These are phyloP conservation scores for Standfussiana lucernea DNA, from an alignment of 2,888 invertebrate species.

Conservation along the genomic window DNA sequence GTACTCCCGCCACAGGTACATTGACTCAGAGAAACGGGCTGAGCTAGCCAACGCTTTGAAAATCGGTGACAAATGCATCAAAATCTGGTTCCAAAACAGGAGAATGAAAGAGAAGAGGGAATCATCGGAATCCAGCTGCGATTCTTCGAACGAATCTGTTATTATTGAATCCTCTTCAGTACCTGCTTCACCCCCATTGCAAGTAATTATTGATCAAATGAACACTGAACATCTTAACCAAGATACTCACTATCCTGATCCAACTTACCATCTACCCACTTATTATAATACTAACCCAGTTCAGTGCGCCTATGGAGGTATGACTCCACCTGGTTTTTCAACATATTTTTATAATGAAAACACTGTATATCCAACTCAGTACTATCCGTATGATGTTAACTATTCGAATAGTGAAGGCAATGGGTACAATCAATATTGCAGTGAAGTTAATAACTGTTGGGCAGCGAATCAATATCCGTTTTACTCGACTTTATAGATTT, in stretches of 20 bases:
- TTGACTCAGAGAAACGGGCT: constrained; percentile 92
- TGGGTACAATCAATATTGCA: constrained; percentile 49
- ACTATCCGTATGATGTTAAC: constrained; percentile 69
- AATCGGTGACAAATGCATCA: constrained; percentile 93
- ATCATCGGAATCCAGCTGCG: constrained; percentile 76
- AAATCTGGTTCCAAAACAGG: constrained; percentile 96
- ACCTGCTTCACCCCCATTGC: constrained; percentile 24
- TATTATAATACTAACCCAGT: constrained; percentile 30
- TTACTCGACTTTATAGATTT: constrained; percentile 36
- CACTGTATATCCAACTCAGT: constrained; percentile 74
- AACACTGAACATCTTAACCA: constrained; percentile 15
- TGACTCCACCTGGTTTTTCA: constrained; percentile 11
- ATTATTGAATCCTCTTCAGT: constrained; percentile 50
- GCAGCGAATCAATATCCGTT: constrained; percentile 37
- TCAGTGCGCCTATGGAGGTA: constrained; percentile 6
- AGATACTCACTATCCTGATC: constrained; percentile 21
- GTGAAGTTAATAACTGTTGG: constrained; percentile 44
- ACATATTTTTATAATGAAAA: constrained; percentile 63
- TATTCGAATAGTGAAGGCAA: constrained; percentile 43
- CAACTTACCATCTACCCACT: constrained; percentile 54
- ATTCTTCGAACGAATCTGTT: constrained; percentile 72
- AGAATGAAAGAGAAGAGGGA: constrained; percentile 94
- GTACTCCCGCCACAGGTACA: constrained; percentile 90
- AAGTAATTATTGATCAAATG: constrained; percentile 16
- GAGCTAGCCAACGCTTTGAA: constrained; percentile 92